These are phyloP conservation scores for Oceanites oceanicus DNA, from an alignment of 2,113 vertebrate genomes.

Conservation along the genomic window DNA sequence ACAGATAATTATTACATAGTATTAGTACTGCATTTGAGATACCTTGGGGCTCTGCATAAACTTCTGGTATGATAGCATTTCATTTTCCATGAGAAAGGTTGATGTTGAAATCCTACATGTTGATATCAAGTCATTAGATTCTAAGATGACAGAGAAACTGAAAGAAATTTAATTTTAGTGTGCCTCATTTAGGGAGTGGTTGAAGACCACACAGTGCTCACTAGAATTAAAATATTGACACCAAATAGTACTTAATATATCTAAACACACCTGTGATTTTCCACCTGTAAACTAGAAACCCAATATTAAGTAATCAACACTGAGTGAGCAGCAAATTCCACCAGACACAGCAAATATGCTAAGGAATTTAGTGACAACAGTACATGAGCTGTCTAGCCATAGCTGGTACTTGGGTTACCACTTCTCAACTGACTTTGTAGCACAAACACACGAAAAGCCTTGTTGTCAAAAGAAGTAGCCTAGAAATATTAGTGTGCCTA, in stretches of 20 bases:
- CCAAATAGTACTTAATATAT: neutral
- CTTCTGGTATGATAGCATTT: neutral
- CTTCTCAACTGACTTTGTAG: rapidly evolving
- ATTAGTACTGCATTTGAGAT: neutral
- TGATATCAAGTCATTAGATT: neutral
- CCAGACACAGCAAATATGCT: neutral
- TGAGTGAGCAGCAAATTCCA: neutral
- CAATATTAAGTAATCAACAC: neutral
- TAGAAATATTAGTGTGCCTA: neutral
- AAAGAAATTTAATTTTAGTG: neutral
- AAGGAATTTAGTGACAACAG: neutral
- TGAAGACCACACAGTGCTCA: neutral
- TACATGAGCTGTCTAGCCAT: neutral
- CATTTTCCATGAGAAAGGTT: neutral
- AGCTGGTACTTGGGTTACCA: neutral
- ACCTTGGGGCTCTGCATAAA: neutral
- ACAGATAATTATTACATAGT: neutral
- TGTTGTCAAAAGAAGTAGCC: neutral
- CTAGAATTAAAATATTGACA: neutral
- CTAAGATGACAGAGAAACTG: neutral
- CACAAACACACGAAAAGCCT: neutral
- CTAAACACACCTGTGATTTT: neutral
- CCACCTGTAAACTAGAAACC: neutral
- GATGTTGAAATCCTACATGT: neutral
- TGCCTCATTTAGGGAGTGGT: neutral